phyloP scores from a whole-genome alignment of 2,113 vertebrate species.

The Tachysurus fulvidraco region DNA sequence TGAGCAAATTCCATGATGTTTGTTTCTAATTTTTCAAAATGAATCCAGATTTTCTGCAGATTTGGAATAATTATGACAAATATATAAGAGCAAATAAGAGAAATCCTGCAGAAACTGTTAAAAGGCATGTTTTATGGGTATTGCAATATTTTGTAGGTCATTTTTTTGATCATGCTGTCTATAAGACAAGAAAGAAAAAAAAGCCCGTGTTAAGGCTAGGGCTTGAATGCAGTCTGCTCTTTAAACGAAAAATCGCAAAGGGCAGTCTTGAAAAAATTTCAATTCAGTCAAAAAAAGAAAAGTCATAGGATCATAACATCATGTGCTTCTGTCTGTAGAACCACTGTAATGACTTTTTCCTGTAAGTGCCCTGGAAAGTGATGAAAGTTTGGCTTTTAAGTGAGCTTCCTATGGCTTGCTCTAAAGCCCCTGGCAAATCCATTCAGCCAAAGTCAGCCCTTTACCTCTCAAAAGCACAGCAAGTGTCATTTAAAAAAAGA shows the following conservation, averaged over 20 bases:
- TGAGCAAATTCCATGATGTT: no score
- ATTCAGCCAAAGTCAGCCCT: not conserved
- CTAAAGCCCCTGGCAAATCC: conserved; percentile 19
- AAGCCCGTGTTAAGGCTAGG: not conserved
- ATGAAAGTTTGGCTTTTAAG: conserved; percentile 46
- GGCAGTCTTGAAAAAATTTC: not conserved
- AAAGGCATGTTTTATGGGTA: no score
- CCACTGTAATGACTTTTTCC: conserved; percentile 31
- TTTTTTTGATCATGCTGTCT: not conserved
- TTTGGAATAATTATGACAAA: no score
- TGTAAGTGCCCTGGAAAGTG: conserved; percentile 33
- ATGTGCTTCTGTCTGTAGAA: not conserved
- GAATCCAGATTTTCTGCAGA: no score
- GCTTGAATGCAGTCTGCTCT: not conserved
- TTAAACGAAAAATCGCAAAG: not conserved
- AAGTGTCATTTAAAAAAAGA: conserved; percentile 2
- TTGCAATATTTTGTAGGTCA: no score
- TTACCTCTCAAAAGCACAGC: conserved; percentile 19
- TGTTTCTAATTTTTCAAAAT: no score
- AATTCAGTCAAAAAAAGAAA: not conserved
- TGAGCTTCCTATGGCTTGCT: conserved; percentile 5
- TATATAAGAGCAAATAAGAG: no score
- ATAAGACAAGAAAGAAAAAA: not conserved
- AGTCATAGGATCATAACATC: not conserved
- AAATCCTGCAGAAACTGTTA: no score